Evolutionary conservation across 2,888 invertebrate genomes (phyloP), one percentile per base, ranked within the genome.

Genomic region (Trichopoda pennipes): DNA sequence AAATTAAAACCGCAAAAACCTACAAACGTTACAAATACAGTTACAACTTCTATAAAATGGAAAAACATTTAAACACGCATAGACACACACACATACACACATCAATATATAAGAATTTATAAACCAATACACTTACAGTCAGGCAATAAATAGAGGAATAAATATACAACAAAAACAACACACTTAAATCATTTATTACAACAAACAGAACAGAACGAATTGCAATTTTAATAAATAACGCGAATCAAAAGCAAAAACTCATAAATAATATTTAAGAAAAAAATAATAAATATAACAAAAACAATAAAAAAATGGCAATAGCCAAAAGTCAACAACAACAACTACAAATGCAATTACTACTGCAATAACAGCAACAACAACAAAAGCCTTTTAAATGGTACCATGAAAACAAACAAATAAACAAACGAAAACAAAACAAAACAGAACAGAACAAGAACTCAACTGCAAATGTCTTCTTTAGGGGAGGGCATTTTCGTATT

Each of bases 141-240:
- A 55, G 47, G 64, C 32, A 56, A 56, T 17, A 70, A 77, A 53
- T 55, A 51, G 32, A 70, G 63, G n/a, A 56, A 38, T 55, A 49
- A 61, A 35, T 21, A 17, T 19, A 56, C 64, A 74, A 58, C 28
- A 68, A 68, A 10, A 68, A 51, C n/a, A 66, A 56, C 60, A 38
- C 23, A 74, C 47, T 35, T 51, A 74, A 75, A 66, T 82, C 70
- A 78, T 82, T 78, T 78, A 78, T 75, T 74, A 78, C 66, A 75
- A 60, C 78, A 82, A 82, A 82, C 78, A 82, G 81, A 82, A 82
- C 81, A 78, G 81, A 82, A 82, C 81, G 78, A 78, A 81, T 66
- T 78, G 68, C 38, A 78, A 81, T 66, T 12, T 73, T 56, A 76
- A 72, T 76, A 58, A 69, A 69, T 56, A 44, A 56, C 66, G n/a